A percentile compares a stretch with the other conserved stretches of the same genome.
Conservation (phyloP, 2,797 vertebrate genomes). For the Acanthornis magna region DNA sequence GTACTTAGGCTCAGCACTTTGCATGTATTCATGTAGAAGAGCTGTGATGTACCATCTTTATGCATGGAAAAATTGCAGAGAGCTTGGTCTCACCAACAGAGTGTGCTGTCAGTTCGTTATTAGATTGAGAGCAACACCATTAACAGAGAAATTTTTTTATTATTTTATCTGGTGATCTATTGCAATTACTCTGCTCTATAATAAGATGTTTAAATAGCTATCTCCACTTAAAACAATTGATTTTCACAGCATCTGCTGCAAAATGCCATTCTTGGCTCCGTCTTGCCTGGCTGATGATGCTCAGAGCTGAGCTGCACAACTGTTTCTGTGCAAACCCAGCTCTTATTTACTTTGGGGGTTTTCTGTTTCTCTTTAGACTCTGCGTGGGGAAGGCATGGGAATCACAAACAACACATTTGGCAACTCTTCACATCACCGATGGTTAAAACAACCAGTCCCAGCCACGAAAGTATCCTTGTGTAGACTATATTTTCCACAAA, state of each 20-base stretch:
- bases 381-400: conserved; percentile 19
- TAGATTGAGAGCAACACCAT: not conserved
- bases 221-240: not conserved
- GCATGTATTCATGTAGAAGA: not conserved
- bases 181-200: not conserved
- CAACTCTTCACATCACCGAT: not conserved
- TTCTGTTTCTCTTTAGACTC: conserved; percentile 38
- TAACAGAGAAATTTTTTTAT: not conserved
- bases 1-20: not conserved
- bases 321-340: not conserved
- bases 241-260: conserved; percentile 37
- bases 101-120: conserved; percentile 11
- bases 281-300: not conserved
- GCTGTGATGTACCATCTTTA: not conserved
- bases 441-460: not conserved
- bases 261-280: conserved; percentile 9
- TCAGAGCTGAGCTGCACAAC: conserved; percentile 6
- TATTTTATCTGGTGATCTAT: conserved; percentile 32
- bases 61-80: not conserved
- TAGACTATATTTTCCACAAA: not conserved
- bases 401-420: conserved; percentile 9
- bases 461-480: not conserved
- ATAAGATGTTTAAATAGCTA: conserved; percentile 15
- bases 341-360: conserved; percentile 9
- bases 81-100: conserved; percentile 33